Conservation (phyloP, 1,140 invertebrate genomes). For the Zaprionus davidi region DNA sequence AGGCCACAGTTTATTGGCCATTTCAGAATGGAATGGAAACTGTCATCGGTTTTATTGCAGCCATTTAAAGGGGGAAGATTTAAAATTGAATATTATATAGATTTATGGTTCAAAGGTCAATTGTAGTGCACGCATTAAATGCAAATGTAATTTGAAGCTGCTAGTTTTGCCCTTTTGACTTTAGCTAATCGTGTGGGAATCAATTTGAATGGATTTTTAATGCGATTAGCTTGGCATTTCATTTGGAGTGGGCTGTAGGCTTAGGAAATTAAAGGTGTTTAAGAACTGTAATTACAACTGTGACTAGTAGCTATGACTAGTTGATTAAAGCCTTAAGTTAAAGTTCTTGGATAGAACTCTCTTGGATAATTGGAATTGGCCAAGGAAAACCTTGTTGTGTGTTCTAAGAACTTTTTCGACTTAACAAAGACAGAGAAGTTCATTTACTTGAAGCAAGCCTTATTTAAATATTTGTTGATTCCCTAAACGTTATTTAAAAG, state of each 20-base stretch:
- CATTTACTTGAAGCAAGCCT: no score
- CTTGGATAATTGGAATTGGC: no score
- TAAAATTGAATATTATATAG: background rate
- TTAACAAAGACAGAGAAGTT: no score
- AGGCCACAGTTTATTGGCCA: background rate
- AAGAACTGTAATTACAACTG: no score
- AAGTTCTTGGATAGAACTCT: no score
- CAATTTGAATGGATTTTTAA: background rate
- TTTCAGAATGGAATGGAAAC: background rate
- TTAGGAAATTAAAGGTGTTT: no score
- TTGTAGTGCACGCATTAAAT: background rate
- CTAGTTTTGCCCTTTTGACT: background rate
- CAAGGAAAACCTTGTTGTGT: rapidly evolving
- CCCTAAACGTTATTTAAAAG: no score
- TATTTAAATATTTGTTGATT: no score
- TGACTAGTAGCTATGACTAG: no score
- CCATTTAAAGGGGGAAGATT: no score
- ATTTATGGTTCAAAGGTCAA: background rate
- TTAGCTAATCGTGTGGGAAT: background rate
- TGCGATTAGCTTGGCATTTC: background rate
- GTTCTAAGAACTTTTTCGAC: no score
- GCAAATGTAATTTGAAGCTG: background rate
- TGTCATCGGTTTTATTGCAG: background rate
- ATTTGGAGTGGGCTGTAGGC: background rate
- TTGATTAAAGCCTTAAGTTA: no score